These are phyloP conservation scores for Thaumetopoea pityocampa DNA, from an alignment of 1,140 invertebrate genomes.

Conservation along the genomic window DNA sequence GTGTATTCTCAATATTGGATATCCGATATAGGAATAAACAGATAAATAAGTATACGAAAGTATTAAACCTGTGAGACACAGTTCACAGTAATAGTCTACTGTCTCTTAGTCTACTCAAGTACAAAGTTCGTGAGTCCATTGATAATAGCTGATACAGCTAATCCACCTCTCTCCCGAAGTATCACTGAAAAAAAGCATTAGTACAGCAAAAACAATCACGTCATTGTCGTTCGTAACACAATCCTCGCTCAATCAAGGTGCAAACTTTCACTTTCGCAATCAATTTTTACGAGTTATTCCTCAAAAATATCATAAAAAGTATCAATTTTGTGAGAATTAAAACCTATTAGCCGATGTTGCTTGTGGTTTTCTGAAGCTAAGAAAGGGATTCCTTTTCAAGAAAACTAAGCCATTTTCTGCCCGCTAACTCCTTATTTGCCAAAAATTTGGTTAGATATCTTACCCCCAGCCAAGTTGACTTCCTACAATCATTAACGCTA, in stretches of 20 bases:
- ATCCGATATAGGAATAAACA: no score
- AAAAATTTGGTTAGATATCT: no score
- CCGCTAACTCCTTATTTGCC: slow-evolving; percentile 28
- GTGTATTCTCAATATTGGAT: no score
- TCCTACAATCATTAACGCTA: no score
- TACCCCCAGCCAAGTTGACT: no score
- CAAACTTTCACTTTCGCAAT: slow-evolving; percentile 7
- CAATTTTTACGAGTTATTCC: slow-evolving; percentile 23
- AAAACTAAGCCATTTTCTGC: slow-evolving; percentile 37
- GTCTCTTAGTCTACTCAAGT: not conserved
- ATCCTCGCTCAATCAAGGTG: not conserved
- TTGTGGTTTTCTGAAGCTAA: slow-evolving; percentile 32
- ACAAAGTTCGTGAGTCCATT: slow-evolving; percentile 1
- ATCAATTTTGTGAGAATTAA: slow-evolving; percentile 38
- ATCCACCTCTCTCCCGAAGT: slow-evolving; percentile 2
- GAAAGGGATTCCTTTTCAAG: slow-evolving; percentile 28
- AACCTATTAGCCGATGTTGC: slow-evolving; percentile 36
- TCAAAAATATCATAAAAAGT: slow-evolving; percentile 28
- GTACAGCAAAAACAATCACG: slow-evolving; percentile 2
- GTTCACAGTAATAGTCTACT: no score
- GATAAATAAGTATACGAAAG: no score
- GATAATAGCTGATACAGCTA: not conserved
- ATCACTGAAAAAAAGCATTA: not conserved
- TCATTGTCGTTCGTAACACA: not conserved
- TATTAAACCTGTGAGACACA: no score